Evolutionary conservation across 2,888 invertebrate genomes (phyloP), one percentile per base, ranked within the genome.

Genomic region (Pandemis corylana): DNA sequence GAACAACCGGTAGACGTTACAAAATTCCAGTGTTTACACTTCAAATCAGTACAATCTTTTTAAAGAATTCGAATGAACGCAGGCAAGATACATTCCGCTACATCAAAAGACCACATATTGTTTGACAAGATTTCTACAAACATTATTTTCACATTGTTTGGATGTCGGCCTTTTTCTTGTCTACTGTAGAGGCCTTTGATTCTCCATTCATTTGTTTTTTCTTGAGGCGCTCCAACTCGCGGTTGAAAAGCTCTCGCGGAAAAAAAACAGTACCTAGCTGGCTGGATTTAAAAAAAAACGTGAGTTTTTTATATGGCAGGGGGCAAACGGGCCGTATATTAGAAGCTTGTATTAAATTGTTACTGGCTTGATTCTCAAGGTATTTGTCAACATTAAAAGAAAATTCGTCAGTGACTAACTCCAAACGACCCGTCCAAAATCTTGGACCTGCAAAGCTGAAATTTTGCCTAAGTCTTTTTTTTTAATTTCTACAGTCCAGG

Each of bases 111-210:
- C 72, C 72, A 77, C 76, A 73, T 77, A 79, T 81, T 84, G 84
- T 84, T 85, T 84, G 80, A 82, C 82, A 83, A 80, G 82, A 79
- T 82, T 82, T 80, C 81, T 78, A 80, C 83, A 82, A 83, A 83
- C 80, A 79, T 78, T 82, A 80, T 80, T 80, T 78, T 77, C 77
- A 77, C 77, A 75, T 76, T 77, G 76, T 72, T 73, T 72, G 69
- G 67, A 68, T 69, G 74, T 73, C 65, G 67, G 75, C 68, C 41
- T 72, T 72, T 69, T 70, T 59, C 72, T 76, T 74, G 67, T 6
- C 67, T 1, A 56, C 36, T 44, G 51, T 10, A 20, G 42, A 12
- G 46, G 65, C 74, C 70, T 75, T 75, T 75, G 75, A 75, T 75
- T 67, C 46, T 64, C 7, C 12, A 51, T 75, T 75, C 67, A 62